These are phyloP conservation scores for Congeria kusceri DNA, from an alignment of 2,888 invertebrate genomes.

Conservation along the genomic window DNA sequence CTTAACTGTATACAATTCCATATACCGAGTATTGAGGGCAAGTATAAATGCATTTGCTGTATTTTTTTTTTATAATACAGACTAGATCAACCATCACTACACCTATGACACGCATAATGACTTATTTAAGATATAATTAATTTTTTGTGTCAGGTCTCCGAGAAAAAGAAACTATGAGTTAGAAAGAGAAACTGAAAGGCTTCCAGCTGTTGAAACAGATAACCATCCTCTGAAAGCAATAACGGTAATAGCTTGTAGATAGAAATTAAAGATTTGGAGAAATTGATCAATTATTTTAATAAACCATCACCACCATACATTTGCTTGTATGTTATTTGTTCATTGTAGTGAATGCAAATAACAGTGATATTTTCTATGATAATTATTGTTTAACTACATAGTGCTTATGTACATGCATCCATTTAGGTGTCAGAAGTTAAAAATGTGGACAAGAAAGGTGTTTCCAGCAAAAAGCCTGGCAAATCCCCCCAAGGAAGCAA, in stretches of 20 bases:
- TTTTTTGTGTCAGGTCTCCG: slow-evolving; percentile 75
- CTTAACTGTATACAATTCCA: no score
- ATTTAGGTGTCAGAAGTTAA: slow-evolving; percentile 81
- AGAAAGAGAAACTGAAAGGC: slow-evolving; percentile 69
- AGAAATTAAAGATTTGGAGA: no score
- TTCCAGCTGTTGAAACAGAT: slow-evolving; percentile 71
- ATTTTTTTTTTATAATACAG: not conserved
- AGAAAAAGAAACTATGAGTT: slow-evolving; percentile 78
- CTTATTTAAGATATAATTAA: not conserved
- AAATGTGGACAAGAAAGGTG: slow-evolving; percentile 68
- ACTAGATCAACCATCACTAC: not conserved
- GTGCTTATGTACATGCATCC: no score
- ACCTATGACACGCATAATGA: not conserved
- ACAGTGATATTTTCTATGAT: not conserved
- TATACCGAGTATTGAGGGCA: no score
- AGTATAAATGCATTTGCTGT: no score
- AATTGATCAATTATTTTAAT: no score
- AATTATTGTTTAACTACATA: not conserved
- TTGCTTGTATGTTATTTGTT: no score
- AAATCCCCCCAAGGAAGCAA: slow-evolving; percentile 21
- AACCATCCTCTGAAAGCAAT: slow-evolving; percentile 84
- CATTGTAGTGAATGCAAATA: no score
- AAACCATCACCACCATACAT: no score
- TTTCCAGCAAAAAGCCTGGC: slow-evolving; percentile 42
- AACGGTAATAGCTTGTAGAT: no score